These are phyloP conservation scores for Thamnophis sirtalis DNA, from an alignment of 2,113 vertebrate species.

Conservation along the genomic window DNA sequence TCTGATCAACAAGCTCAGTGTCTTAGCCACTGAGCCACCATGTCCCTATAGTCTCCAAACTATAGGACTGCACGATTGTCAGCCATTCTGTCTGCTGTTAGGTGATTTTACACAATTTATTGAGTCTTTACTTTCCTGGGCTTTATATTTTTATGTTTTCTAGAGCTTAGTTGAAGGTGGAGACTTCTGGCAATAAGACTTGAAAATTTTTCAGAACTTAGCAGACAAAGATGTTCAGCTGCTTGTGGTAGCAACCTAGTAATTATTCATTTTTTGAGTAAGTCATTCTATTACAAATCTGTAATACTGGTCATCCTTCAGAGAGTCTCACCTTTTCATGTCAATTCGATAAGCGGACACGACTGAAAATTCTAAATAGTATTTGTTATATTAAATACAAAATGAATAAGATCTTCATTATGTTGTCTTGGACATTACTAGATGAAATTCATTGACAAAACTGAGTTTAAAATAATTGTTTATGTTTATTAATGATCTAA, in stretches of 20 bases:
- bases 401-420: neutral
- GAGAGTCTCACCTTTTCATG: neutral
- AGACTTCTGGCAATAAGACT: neutral
- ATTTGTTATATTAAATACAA: neutral
- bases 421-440: conserved; percentile 3
- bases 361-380: neutral
- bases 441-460: conserved; percentile 12
- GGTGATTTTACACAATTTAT: neutral
- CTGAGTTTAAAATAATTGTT: neutral
- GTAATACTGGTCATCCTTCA: neutral
- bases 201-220: neutral
- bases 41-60: neutral
- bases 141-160: neutral
- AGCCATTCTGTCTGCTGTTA: neutral
- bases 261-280: neutral
- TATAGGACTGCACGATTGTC: neutral
- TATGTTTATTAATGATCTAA: neutral
- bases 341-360: neutral
- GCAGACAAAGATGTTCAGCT: neutral
- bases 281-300: neutral
- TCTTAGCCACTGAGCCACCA: too few species aligned
- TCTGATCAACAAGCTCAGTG: too few species aligned
- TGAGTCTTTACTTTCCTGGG: neutral
- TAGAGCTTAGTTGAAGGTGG: neutral
- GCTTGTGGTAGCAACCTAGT: neutral